A percentile compares a stretch with the other conserved stretches of the same genome.
Evolutionary conservation across 2,113 vertebrate genomes (phyloP).

Genomic region (Gobius niger): DNA sequence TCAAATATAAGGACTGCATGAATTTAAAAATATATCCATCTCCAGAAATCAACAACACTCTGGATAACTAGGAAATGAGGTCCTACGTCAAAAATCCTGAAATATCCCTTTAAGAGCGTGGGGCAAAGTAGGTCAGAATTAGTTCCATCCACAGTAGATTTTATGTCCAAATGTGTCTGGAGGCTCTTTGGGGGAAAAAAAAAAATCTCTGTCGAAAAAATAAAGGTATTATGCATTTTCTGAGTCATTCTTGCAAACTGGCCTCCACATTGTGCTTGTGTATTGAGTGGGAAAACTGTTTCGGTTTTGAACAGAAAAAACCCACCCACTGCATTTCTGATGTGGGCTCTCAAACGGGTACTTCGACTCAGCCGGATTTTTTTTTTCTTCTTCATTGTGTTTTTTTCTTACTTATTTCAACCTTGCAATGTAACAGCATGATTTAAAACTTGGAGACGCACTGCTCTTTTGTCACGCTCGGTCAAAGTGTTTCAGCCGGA

Average conservation of each 20-base stretch:
- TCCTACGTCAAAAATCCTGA: too few relatives aligned
- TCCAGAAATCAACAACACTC: too few relatives aligned
- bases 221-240: neutral
- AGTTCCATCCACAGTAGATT: neutral
- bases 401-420: neutral
- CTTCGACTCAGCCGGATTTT: neutral
- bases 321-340: too few relatives aligned
- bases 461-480: neutral
- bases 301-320: neutral
- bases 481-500: neutral
- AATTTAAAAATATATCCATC: too few relatives aligned
- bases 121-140: too few relatives aligned
- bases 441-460: neutral
- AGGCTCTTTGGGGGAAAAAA: neutral
- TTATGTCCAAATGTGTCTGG: neutral
- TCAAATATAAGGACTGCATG: too few relatives aligned
- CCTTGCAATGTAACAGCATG: neutral
- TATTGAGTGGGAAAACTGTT: neutral
- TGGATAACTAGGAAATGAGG: too few relatives aligned
- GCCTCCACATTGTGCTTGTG: too few relatives aligned
- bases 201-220: neutral
- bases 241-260: neutral
- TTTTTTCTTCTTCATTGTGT: neutral
- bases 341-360: neutral
- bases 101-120: too few relatives aligned